Percentiles rank a stretch among this genome's conserved stretches.
These are phyloP conservation scores for Sapayoa aenigma DNA, from an alignment of 2,113 vertebrate genomes.

Conservation along the genomic window DNA sequence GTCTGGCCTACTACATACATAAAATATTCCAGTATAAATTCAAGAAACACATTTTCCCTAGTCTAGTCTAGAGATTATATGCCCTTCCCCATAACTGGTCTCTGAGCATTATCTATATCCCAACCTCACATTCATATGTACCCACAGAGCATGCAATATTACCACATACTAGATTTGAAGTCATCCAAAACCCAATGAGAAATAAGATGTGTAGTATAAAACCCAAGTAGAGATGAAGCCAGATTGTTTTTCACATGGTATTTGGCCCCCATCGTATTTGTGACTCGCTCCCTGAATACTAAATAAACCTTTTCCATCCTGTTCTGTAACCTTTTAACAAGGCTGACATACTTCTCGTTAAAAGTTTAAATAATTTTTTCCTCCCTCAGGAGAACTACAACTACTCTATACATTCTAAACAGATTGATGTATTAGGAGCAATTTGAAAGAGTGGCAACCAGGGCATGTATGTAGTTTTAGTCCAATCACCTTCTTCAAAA, in stretches of 20 bases:
- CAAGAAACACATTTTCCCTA: constrained; percentile 15
- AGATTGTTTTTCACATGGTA: background rate
- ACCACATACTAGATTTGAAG: background rate
- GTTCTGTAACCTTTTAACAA: background rate
- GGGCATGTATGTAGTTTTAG: background rate
- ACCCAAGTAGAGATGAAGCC: background rate
- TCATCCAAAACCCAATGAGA: background rate
- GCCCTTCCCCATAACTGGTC: background rate
- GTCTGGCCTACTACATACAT: background rate
- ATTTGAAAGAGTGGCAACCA: background rate
- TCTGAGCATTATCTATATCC: background rate
- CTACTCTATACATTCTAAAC: background rate
- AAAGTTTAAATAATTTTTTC: background rate
- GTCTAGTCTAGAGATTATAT: fast-evolving
- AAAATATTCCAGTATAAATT: background rate
- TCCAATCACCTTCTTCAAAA: background rate
- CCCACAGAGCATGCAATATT: background rate
- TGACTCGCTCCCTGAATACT: background rate
- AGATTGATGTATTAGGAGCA: background rate
- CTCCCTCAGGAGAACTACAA: background rate
- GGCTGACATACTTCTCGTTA: background rate
- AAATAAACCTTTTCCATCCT: background rate
- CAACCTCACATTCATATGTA: background rate
- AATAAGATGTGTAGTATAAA: background rate
- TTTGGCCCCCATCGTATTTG: background rate